A percentile compares a stretch with the other conserved stretches of the same genome.
phyloP scores from a whole-genome alignment of 2,113 vertebrate species.

The Junco hyemalis region DNA sequence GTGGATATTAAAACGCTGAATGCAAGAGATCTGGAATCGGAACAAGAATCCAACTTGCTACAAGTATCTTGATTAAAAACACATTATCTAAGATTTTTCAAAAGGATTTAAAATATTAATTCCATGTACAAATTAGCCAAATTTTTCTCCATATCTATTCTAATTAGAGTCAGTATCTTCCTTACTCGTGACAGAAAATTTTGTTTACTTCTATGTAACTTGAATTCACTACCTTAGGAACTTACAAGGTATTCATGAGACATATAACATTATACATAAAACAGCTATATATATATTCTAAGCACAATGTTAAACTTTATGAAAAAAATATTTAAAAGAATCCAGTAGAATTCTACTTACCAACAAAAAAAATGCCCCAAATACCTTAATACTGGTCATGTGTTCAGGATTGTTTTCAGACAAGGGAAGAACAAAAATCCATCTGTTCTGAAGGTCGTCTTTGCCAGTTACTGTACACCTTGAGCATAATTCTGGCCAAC shows the following conservation, averaged over 20 bases:
- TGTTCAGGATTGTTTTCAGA: neutral
- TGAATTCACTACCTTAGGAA: neutral
- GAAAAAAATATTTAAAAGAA: neutral
- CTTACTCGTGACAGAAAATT: neutral
- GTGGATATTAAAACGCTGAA: rapidly evolving
- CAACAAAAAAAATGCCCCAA: neutral
- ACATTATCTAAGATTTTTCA: neutral
- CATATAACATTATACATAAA: neutral
- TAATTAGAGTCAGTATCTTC: neutral
- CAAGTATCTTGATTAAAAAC: neutral
- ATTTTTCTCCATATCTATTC: neutral
- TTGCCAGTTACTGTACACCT: neutral
- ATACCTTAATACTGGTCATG: neutral
- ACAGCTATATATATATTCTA: neutral
- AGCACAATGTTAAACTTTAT: neutral
- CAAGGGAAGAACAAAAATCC: neutral
- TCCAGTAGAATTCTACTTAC: neutral
- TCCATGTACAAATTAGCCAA: neutral
- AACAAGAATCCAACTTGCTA: neutral
- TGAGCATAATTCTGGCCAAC: neutral
- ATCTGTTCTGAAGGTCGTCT: neutral
- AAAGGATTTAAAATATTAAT: neutral
- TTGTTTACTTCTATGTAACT: neutral
- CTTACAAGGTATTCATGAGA: neutral
- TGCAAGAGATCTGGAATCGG: neutral